Evolutionary conservation across 2,113 vertebrate genomes (phyloP), one percentile per base, ranked within the genome.

Genomic region (Caracal caracal): DNA sequence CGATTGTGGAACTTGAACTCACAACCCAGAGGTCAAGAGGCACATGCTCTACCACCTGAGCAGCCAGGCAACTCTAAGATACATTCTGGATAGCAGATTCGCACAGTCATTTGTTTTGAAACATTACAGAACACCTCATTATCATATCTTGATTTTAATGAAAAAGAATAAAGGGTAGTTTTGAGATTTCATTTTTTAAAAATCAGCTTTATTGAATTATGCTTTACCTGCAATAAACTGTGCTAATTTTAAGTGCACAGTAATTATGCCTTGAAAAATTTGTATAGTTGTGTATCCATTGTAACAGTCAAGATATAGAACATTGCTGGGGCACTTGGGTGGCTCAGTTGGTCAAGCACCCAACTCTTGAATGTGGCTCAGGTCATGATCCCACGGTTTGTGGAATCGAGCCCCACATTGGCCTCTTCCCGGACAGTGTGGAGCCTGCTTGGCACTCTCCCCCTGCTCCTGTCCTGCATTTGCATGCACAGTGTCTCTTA

Each of bases 11-110:
- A 24, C 71, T 75, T 1, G 24, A 16, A 28, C 71, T 43, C 40
- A 22, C 70, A 75, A 75, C 12, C 24, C 13, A 16, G 3, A 75
- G 24, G 43, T 43, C 40, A 28, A 26, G 35, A 75, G 40, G 28
- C 24, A 7, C 40, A 28, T 75, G 40, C 24, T 40, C 70, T 71
- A 71, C 10, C 1, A 22, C 12, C 70, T 40, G 35, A 73, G 10
- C 70, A 73, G 22, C 35, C 19, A 71, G 35, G 70, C 10, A 1
- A 71, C 35, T 71, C 70, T 71, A 71, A 71, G 40, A 19, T 88
- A 2, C 33, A 73, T 92, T 96, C 28, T 95, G 93, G 35, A 82
- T 89, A 93, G 53, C 63, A 94, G 22, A 85, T 95, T 93, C 37
- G 87, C 35, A 80, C 22, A 80, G 78, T 68, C 40, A 22, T 93